Evolutionary conservation across 1,140 invertebrate genomes (phyloP), one percentile per base, ranked within the genome.

Genomic region (Sweltsa coloradensis): DNA sequence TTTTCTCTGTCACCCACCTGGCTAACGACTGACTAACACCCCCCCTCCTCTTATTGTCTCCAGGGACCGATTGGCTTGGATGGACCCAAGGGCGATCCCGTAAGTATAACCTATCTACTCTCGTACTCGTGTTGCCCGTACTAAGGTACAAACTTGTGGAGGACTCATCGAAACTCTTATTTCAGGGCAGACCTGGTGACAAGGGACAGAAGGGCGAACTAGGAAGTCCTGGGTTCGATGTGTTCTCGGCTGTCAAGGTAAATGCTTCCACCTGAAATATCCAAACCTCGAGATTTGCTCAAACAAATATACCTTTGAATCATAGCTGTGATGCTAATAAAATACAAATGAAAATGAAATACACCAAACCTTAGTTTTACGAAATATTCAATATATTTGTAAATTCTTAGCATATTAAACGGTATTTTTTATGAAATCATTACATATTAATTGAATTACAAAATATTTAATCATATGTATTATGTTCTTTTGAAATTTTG

Each of bases 51-150:
- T 62, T 56, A 68, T 52, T 65, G 56, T 67, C 70, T 78, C 53
- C 70, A 96, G 90, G 91, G 91, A 56, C 87, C 90, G 18, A 92
- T 91, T 60, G 92, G 91, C 55, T 73, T 93, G 63, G 85, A 89
- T 64, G 92, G 92, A 60, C 89, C 89, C 9, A 94, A 95, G 75
- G 91, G 90, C 60, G 87, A 91, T 62, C 73, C 79, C 64, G 88
- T 92, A 76, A 83, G 86, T 77, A 55, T 5, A n/a, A n/a, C n/a
- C n/a, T n/a, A n/a, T n/a, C n/a, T n/a, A 42, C 21, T 22, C 13
- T 22, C 41, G n/a, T 2, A 22, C 13, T 31, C 34, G 43, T 16
- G 31, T 45, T 3, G 13, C 21, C 13, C 5, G 14, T 3, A 27
- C 31, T n/a, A n/a, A n/a, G n/a, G n/a, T n/a, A n/a, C n/a, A n/a